A percentile compares a stretch with the other conserved stretches of the same genome.
These are phyloP conservation scores for Salvelinus alpinus DNA, from an alignment of 2,113 vertebrate genomes.

Conservation along the genomic window DNA sequence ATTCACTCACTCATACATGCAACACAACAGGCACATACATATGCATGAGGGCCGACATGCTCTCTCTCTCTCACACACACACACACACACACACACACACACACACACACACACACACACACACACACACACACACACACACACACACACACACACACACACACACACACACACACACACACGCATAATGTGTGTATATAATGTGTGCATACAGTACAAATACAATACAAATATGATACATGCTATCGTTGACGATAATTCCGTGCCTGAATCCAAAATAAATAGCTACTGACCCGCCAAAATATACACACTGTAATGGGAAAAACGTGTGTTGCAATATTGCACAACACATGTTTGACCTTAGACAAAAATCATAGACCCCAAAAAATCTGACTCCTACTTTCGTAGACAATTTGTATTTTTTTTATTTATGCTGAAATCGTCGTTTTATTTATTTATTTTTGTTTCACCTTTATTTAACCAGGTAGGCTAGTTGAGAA, in stretches of 20 bases:
- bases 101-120: no score
- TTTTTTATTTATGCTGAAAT: not conserved
- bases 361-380: not conserved
- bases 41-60: not conserved
- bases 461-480: no score
- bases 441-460: no score
- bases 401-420: no score
- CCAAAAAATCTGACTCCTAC: not conserved
- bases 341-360: not conserved
- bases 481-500: no score
- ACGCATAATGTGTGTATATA: not conserved
- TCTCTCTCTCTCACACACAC: not conserved
- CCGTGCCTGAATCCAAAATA: not conserved
- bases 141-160: no score
- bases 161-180: no score
- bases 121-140: no score
- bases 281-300: not conserved
- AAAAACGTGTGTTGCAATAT: not conserved
- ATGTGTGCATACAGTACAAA: not conserved
- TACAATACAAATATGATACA: not conserved
- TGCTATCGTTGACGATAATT: not conserved
- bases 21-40: not conserved
- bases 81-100: no score
- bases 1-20: not conserved
- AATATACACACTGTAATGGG: conserved; percentile 1